Evolutionary conservation across 2,797 vertebrate genomes (phyloP).

Genomic region (Zenarchopterus dispar): DNA sequence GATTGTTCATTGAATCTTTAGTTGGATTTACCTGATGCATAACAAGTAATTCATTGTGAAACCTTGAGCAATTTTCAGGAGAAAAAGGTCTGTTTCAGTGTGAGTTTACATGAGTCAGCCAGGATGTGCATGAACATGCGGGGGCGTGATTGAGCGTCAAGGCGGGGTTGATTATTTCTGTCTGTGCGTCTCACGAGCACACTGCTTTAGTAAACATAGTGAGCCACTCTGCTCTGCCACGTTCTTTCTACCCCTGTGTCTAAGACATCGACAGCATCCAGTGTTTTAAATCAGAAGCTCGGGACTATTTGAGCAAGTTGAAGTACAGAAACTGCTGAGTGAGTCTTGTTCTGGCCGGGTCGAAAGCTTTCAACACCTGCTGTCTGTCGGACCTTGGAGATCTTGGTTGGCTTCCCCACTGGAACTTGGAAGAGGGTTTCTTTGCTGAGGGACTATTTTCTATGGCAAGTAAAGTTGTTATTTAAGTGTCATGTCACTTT

Average conservation of each 20-base stretch:
- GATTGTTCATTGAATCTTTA: not conserved
- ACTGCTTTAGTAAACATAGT: slow-evolving; percentile 64
- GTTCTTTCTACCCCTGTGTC: slow-evolving; percentile 20
- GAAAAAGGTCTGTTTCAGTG: slow-evolving; percentile 36
- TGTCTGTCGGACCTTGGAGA: slow-evolving; percentile 41
- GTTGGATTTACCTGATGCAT: slow-evolving; percentile 3
- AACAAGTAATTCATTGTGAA: not conserved
- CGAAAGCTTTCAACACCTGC: slow-evolving; percentile 39
- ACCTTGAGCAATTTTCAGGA: slow-evolving; percentile 10
- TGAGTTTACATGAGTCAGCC: slow-evolving; percentile 65
- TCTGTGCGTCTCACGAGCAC: slow-evolving; percentile 29
- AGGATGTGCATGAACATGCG: slow-evolving; percentile 59
- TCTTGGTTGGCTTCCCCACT: slow-evolving; percentile 39
- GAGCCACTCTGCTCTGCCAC: slow-evolving; percentile 33
- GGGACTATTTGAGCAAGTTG: slow-evolving; percentile 25
- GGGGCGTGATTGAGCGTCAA: slow-evolving; percentile 38
- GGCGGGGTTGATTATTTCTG: slow-evolving; percentile 55
- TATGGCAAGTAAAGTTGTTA: slow-evolving; percentile 62
- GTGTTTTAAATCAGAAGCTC: slow-evolving; percentile 13
- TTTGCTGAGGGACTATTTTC: slow-evolving; percentile 34
- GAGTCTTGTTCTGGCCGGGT: slow-evolving; percentile 13
- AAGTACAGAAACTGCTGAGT: slow-evolving; percentile 11
- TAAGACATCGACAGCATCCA: slow-evolving; percentile 24
- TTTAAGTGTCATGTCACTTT: too few relatives aligned
- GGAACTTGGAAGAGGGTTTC: slow-evolving; percentile 11